Conservation (phyloP, 1,140 invertebrate genomes). For the Brachionus asplanchnoidis region DNA sequence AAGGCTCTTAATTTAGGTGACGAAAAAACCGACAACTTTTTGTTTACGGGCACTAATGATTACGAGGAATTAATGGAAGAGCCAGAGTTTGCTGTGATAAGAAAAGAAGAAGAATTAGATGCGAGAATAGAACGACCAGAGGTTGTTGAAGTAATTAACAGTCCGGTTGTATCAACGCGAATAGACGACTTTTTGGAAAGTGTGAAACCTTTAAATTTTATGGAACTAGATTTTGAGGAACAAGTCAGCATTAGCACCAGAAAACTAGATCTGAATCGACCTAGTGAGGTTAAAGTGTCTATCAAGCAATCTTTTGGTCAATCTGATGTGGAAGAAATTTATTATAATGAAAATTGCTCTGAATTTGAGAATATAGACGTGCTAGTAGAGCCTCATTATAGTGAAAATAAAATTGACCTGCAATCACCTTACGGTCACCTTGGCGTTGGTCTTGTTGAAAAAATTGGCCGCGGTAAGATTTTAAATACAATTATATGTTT, state of each 20-base stretch:
- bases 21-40: not conserved
- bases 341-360: not conserved
- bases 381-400: not conserved
- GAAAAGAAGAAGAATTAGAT: not conserved
- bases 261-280: not conserved
- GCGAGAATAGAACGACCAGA: not conserved
- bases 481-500: not conserved
- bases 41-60: not conserved
- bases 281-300: not conserved
- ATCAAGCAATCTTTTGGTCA: not conserved
- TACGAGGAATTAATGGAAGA: not conserved
- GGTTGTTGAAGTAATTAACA: not conserved
- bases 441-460: not conserved
- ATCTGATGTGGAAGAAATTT: not conserved
- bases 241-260: not conserved
- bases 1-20: not conserved
- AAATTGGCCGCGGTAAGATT: not conserved
- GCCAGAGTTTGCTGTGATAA: not conserved
- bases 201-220: not conserved
- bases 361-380: not conserved
- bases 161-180: not conserved
- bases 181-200: not conserved
- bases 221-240: conserved; percentile 13
- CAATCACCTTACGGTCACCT: not conserved
- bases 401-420: not conserved